These are phyloP conservation scores for Prochilodus magdalenae DNA, from an alignment of 2,113 vertebrate species.

Conservation along the genomic window DNA sequence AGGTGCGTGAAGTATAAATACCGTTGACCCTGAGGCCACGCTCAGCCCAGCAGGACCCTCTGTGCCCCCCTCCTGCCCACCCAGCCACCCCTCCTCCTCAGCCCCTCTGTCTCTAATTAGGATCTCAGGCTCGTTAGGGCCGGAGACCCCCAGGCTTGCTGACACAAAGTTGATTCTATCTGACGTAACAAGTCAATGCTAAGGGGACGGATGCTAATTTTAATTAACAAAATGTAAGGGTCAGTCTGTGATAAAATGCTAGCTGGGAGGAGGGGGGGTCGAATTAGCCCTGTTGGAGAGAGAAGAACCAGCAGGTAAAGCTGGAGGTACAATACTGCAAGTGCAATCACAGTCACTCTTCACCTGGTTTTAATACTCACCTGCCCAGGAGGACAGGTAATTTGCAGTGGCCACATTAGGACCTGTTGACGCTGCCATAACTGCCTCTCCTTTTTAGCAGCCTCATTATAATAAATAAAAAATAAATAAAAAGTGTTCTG, in stretches of 20 bases:
- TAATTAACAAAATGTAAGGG: conserved; percentile 81
- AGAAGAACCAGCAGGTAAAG: conserved; percentile 23
- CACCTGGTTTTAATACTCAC: background rate
- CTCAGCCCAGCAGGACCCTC: conserved; percentile 74
- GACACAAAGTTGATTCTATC: conserved; percentile 80
- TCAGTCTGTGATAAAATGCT: conserved; percentile 73
- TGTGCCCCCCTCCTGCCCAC: conserved; percentile 51
- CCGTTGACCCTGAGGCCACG: conserved; percentile 58
- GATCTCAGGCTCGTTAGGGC: conserved; percentile 78
- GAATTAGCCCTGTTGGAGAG: conserved; percentile 48
- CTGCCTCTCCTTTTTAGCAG: background rate
- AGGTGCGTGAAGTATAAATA: conserved; percentile 79
- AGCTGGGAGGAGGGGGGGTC: conserved; percentile 39
- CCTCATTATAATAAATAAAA: too few species aligned
- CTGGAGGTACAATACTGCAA: conserved; percentile 32
- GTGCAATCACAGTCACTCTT: conserved; percentile 29
- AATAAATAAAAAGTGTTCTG: too few species aligned
- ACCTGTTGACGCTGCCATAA: conserved; percentile 9
- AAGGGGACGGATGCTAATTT: conserved; percentile 81
- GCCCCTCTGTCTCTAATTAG: conserved; percentile 75
- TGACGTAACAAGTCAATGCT: conserved; percentile 83
- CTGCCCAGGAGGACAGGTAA: background rate
- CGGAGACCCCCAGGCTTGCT: conserved; percentile 65
- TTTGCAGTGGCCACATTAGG: background rate
- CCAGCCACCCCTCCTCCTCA: conserved; percentile 52